Conservation (phyloP, 2,113 vertebrate genomes). For the Miniopterus natalensis region DNA sequence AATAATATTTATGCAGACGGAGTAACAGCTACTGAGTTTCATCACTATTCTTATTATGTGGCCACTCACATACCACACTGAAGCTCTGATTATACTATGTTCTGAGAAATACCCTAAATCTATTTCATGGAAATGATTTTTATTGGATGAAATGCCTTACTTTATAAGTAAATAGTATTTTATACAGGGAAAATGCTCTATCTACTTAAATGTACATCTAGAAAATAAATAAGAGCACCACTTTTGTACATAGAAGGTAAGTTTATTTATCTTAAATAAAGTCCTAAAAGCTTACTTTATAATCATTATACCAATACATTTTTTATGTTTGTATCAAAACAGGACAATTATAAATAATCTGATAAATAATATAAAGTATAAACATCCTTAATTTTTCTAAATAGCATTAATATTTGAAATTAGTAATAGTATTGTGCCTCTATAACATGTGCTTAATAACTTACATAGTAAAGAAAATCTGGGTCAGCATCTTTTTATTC, state of each 20-base stretch:
- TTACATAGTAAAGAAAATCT: background rate
- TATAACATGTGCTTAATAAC: background rate
- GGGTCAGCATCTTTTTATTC: background rate
- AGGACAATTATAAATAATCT: background rate
- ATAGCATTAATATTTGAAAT: background rate
- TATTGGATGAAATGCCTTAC: background rate
- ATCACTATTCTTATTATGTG: background rate
- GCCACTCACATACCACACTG: background rate
- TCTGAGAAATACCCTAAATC: background rate
- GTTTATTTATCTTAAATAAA: conserved; percentile 9
- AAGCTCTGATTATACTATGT: background rate
- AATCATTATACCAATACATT: background rate
- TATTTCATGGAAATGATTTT: background rate
- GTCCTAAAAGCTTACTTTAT: background rate
- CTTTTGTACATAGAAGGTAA: background rate
- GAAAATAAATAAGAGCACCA: background rate
- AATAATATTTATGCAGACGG: background rate
- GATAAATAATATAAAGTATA: background rate
- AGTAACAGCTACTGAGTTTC: background rate
- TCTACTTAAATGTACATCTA: background rate
- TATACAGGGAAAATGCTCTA: background rate
- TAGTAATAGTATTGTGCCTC: background rate
- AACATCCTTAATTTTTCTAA: background rate
- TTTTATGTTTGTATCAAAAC: background rate
- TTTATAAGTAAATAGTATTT: background rate